Percentiles rank a stretch among this genome's conserved stretches.
These are phyloP conservation scores for Drosophila formosana DNA, from an alignment of 2,888 invertebrate species.

Conservation along the genomic window DNA sequence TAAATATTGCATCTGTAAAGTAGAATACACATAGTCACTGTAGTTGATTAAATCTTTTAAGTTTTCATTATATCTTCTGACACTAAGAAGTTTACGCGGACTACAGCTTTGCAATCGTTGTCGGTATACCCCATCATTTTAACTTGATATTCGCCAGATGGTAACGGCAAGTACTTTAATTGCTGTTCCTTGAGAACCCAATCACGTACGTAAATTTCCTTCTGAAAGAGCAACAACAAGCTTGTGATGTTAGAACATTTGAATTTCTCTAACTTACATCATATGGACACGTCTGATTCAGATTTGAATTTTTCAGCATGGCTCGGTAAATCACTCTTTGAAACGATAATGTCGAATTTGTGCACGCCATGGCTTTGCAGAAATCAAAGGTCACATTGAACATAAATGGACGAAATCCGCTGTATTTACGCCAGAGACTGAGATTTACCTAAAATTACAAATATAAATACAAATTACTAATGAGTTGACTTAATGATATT, in stretches of 20 bases:
- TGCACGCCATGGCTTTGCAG: not conserved
- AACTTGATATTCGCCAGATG: constrained; percentile 2
- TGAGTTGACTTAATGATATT: not conserved
- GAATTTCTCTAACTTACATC: no score
- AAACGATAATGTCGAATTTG: not conserved
- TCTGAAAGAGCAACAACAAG: not conserved
- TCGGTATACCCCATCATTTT: constrained; percentile 2
- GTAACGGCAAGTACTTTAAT: constrained; percentile 3
- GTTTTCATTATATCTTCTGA: not conserved
- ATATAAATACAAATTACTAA: no score
- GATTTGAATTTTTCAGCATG: not conserved
- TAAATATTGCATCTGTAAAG: no score
- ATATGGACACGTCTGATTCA: not conserved
- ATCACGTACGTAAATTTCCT: not conserved
- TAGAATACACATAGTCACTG: no score
- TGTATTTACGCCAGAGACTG: not conserved
- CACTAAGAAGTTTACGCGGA: not conserved
- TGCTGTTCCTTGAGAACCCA: not conserved
- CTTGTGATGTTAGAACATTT: no score
- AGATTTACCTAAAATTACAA: constrained; percentile 1
- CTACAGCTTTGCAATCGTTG: not conserved
- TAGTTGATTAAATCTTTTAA: not conserved
- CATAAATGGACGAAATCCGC: not conserved
- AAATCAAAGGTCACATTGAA: constrained; percentile 1
- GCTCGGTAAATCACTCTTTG: not conserved